Conservation (phyloP, 2,888 invertebrate species). For the Unio delphinus region DNA sequence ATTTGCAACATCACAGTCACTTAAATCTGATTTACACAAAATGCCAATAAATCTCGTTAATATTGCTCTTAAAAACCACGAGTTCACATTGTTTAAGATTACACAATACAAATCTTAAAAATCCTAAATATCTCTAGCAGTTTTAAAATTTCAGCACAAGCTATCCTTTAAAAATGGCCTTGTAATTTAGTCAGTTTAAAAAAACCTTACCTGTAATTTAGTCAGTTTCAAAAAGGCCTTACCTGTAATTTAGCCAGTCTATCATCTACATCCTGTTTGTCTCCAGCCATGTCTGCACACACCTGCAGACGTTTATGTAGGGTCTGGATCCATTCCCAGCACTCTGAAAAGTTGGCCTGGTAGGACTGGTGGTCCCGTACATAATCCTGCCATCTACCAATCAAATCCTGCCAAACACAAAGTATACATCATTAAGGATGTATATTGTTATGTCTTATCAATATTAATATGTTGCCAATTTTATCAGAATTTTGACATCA, state of each 20-base stretch:
- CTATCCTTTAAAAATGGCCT: conserved; percentile 1
- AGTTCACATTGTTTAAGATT: too few species aligned
- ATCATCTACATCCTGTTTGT: conserved; percentile 81
- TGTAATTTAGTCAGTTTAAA: conserved; percentile 55
- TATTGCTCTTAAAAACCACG: too few species aligned
- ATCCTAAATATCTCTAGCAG: too few species aligned
- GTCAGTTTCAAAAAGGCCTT: conserved; percentile 35
- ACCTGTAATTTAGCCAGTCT: conserved; percentile 64
- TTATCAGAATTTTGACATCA: too few species aligned
- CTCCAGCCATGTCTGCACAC: conserved; percentile 78
- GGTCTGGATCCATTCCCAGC: conserved; percentile 56
- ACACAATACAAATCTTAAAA: too few species aligned
- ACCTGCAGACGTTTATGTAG: conserved; percentile 52
- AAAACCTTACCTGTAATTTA: conserved; percentile 58
- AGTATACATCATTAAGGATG: neutral
- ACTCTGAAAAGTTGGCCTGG: conserved; percentile 48
- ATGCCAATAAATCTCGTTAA: too few species aligned
- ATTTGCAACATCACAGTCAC: too few species aligned
- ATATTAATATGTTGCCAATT: too few species aligned
- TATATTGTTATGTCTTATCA: too few species aligned
- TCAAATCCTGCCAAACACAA: conserved; percentile 48
- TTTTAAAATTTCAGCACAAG: too few species aligned
- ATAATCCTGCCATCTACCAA: conserved; percentile 52
- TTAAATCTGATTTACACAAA: too few species aligned
- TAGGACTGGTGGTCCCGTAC: conserved; percentile 55